A percentile compares a stretch with the other conserved stretches of the same genome.
Evolutionary conservation across 2,797 vertebrate genomes (phyloP).

Genomic region (Sebastes oblongus): DNA sequence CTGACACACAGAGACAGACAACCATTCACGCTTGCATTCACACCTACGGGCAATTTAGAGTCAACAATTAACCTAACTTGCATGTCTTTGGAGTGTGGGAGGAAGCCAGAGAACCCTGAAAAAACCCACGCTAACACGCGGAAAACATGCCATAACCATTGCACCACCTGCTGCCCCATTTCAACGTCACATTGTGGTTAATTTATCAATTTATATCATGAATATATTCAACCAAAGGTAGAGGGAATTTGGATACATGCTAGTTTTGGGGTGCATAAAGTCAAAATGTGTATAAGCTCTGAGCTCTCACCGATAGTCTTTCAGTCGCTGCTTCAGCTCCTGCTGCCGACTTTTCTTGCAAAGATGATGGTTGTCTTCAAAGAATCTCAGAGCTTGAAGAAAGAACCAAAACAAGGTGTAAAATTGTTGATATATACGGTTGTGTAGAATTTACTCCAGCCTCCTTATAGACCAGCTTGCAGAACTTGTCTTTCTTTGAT

Average conservation of each 20-base stretch:
- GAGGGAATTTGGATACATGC: not conserved
- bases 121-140: too few relatives aligned
- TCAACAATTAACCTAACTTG: too few relatives aligned
- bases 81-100: too few relatives aligned
- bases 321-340: constrained; percentile 49
- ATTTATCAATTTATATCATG: not conserved
- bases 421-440: not conserved
- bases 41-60: too few relatives aligned
- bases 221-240: not conserved
- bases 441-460: not conserved
- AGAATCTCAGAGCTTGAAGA: constrained; percentile 55
- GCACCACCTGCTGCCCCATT: too few relatives aligned
- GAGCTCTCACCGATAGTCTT: constrained; percentile 57
- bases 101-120: too few relatives aligned
- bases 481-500: too few relatives aligned
- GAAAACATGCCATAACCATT: too few relatives aligned
- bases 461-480: not conserved
- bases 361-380: constrained; percentile 49
- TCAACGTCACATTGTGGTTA: not conserved
- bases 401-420: not conserved
- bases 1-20: too few relatives aligned
- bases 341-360: constrained; percentile 23
- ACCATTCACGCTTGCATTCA: too few relatives aligned
- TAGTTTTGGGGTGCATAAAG: not conserved
- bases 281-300: not conserved